Evolutionary conservation across 2,888 invertebrate species (phyloP).

Genomic region (Anorthoa munda): DNA sequence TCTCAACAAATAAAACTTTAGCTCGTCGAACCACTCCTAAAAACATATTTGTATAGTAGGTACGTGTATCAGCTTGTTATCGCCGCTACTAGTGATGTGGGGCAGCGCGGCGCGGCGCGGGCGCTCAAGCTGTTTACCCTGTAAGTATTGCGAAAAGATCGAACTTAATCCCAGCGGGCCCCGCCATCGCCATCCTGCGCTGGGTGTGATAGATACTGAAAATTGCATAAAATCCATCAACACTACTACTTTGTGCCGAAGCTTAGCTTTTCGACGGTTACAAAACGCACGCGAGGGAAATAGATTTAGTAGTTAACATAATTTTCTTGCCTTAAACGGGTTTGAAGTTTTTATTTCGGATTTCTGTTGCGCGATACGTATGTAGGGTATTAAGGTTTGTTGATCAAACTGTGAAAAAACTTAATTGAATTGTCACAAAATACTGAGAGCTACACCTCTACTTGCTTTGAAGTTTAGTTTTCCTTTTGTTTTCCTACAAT

Average conservation of each 20-base stretch:
- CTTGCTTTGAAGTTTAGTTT: background rate
- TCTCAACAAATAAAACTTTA: background rate
- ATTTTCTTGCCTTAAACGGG: conserved; percentile 34
- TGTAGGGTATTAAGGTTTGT: background rate
- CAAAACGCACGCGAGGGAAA: conserved; percentile 62
- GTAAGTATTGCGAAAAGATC: conserved; percentile 90
- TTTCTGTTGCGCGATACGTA: background rate
- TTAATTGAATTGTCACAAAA: background rate
- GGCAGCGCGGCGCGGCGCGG: conserved; percentile 54
- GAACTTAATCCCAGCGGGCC: conserved; percentile 88
- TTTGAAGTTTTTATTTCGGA: conserved; percentile 30
- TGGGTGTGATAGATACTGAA: conserved; percentile 90
- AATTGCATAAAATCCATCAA: conserved; percentile 91
- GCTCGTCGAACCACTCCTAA: conserved; percentile 2
- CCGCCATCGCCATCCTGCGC: conserved; percentile 81
- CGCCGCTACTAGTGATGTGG: conserved; percentile 64
- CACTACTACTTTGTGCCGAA: conserved; percentile 83
- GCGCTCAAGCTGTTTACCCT: conserved; percentile 84
- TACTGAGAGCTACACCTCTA: background rate
- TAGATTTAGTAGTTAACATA: conserved; percentile 64
- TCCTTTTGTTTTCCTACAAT: background rate
- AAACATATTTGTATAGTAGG: conserved; percentile 7
- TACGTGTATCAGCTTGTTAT: conserved; percentile 50
- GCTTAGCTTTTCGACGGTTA: conserved; percentile 71
- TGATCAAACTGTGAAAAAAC: background rate